Conservation (phyloP, 2,113 vertebrate genomes). For the Dissostichus mawsoni region DNA sequence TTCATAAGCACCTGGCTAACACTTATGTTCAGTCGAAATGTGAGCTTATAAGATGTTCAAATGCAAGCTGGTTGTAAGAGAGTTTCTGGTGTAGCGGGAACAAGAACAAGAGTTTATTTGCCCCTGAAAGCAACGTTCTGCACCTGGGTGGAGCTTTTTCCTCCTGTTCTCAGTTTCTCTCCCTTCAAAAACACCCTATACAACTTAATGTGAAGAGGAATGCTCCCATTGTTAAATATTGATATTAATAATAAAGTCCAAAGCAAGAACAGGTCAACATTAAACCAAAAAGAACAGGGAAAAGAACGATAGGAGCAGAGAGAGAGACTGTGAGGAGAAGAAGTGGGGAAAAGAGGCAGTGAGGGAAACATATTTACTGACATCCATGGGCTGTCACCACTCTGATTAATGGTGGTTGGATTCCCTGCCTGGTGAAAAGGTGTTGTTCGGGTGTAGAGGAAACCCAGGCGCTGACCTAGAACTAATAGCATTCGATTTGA, state of each 20-base stretch:
- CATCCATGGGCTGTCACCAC: slow-evolving; percentile 84
- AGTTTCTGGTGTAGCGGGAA: slow-evolving; percentile 24
- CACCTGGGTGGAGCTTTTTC: slow-evolving; percentile 17
- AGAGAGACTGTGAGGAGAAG: slow-evolving; percentile 24
- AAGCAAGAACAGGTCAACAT: slow-evolving; percentile 34
- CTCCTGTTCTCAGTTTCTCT: slow-evolving; percentile 22
- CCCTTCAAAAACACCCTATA: background rate
- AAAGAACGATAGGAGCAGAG: slow-evolving; percentile 18
- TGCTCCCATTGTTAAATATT: background rate
- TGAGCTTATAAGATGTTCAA: slow-evolving; percentile 33
- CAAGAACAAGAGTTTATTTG: slow-evolving; percentile 21
- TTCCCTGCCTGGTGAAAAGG: slow-evolving; percentile 81
- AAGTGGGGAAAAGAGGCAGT: slow-evolving; percentile 54
- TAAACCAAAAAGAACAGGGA: slow-evolving; percentile 27
- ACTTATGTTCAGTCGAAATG: slow-evolving; percentile 50
- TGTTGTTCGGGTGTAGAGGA: slow-evolving; percentile 81
- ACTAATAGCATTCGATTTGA: slow-evolving; percentile 87
- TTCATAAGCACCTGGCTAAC: slow-evolving; percentile 66
- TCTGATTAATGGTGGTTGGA: slow-evolving; percentile 85
- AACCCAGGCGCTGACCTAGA: slow-evolving; percentile 81
- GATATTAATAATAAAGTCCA: slow-evolving; percentile 37
- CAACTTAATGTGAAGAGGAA: background rate
- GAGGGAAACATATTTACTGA: slow-evolving; percentile 85
- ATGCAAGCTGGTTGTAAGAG: slow-evolving; percentile 32
- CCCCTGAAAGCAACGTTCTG: slow-evolving; percentile 50